These are phyloP conservation scores for Hydrozoanthus gracilis DNA, from an alignment of 92 coral and sea anemone genomes.

Conservation along the genomic window DNA sequence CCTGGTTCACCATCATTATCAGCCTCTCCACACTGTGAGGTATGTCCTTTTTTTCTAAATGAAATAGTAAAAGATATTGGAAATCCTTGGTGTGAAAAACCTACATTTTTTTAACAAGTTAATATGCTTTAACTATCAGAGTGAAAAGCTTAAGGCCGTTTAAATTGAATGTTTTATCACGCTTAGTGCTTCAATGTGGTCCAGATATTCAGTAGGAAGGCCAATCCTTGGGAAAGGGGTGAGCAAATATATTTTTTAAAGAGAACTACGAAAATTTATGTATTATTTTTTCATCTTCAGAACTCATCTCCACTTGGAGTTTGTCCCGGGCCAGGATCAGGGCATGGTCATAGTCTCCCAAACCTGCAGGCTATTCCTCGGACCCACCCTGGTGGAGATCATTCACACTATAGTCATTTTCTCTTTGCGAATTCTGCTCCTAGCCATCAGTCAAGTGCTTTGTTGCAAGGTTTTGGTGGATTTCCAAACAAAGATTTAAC, in stretches of 20 bases:
- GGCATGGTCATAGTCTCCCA: conserved; percentile 94
- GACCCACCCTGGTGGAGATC: conserved; percentile 79
- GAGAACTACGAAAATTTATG: too few species aligned
- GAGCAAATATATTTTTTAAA: too few species aligned
- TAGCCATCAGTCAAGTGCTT: conserved; percentile 53
- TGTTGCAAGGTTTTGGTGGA: conserved; percentile 56
- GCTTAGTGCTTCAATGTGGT: too few species aligned
- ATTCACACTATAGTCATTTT: conserved; percentile 79
- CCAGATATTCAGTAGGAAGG: neutral
- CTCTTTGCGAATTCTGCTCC: conserved; percentile 62
- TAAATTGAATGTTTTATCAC: too few species aligned
- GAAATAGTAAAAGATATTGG: too few species aligned
- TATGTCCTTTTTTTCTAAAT: conserved; percentile 1
- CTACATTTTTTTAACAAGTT: neutral
- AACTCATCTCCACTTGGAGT: conserved; percentile 87
- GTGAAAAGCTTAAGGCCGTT: too few species aligned
- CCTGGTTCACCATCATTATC: conserved; percentile 86
- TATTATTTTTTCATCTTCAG: conserved; percentile 41
- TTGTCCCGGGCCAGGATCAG: conserved; percentile 80
- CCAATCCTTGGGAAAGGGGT: neutral
- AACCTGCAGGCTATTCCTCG: conserved; percentile 96
- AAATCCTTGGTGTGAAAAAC: neutral
- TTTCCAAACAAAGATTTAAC: conserved; percentile 58
- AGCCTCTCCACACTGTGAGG: conserved; percentile 83
- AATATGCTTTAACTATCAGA: too few species aligned